Evolutionary conservation across 2,888 invertebrate species (phyloP), one percentile per base, ranked within the genome.

Genomic region (Heliconius charithonia): DNA sequence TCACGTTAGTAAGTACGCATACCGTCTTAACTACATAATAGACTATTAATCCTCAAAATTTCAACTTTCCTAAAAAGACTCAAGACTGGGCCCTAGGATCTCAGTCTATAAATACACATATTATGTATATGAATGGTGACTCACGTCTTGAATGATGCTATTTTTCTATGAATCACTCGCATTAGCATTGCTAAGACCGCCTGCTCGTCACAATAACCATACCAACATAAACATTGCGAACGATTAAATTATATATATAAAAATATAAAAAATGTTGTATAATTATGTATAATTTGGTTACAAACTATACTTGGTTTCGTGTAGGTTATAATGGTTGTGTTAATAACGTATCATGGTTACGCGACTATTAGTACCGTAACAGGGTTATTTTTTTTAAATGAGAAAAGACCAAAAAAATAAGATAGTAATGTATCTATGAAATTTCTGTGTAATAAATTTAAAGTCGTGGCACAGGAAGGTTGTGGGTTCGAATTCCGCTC

Each of bases 161-260:
- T 79, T 76, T 76, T 63, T 62, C 72, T 73, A 72, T 79, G 79
- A 79, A 51, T 79, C 79, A 79, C 69, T 51, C 25, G 56, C 45
- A 73, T 65, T 79, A 76, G 76, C 45, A 73, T 76, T 45, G 59
- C 76, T 73, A 69, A 62, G 59, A 29, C 63, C 59, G n/a, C 51
- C 56, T 59, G 37, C 27, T 56, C 37, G 22, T 62, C 51, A 76
- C 59, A 56, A 71, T 29, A 71, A 3, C 27, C 51, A 59, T 32
- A 32, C 32, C 6, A 32, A 32, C 32, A 32, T 72, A 77, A 41
- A 67, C 67, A 67, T 41, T 41, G n/a, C 2, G n/a, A 59, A 59
- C 59, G n/a, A 59, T 59, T 59, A 59, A 59, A 59, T n/a, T 1
- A 59, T 22, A 45, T 56, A 56, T 9, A 0, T 67, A 37, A 66